phyloP scores from a whole-genome alignment of 2,888 invertebrate species.

The Pandemis heparana region DNA sequence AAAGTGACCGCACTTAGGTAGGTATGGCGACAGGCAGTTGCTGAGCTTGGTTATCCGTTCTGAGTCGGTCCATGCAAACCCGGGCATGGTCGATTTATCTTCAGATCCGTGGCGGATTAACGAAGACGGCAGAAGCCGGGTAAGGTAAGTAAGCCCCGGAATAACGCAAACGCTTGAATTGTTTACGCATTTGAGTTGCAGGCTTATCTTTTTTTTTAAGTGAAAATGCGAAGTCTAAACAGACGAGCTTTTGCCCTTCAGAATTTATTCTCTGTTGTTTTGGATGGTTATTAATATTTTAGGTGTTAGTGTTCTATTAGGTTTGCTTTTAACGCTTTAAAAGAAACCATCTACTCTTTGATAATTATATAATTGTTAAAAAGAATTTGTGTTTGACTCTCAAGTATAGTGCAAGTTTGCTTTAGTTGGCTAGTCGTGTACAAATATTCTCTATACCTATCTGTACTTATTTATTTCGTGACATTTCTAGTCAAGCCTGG shows the following conservation, averaged over 20 bases:
- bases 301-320: background rate
- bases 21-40: background rate
- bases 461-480: no score
- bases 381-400: no score
- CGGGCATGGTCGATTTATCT: constrained; percentile 35
- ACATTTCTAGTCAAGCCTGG: no score
- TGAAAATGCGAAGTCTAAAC: constrained; percentile 16
- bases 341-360: background rate
- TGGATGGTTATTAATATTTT: constrained; percentile 7
- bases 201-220: constrained; percentile 36
- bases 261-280: constrained; percentile 20
- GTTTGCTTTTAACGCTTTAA: background rate
- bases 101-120: constrained; percentile 36
- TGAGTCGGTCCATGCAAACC: constrained; percentile 23
- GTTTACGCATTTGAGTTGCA: constrained; percentile 38
- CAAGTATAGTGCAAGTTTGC: no score
- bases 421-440: no score
- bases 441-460: no score
- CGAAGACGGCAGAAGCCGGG: constrained; percentile 24
- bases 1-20: background rate
- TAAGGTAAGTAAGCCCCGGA: constrained; percentile 24
- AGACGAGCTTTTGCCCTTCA: constrained; percentile 24
- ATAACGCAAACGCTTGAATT: constrained; percentile 37
- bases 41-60: constrained; percentile 1
- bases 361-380: background rate